Evolutionary conservation across 2,113 vertebrate species (phyloP), one percentile per base, ranked within the genome.

Genomic region (Nothoprocta pentlandii): DNA sequence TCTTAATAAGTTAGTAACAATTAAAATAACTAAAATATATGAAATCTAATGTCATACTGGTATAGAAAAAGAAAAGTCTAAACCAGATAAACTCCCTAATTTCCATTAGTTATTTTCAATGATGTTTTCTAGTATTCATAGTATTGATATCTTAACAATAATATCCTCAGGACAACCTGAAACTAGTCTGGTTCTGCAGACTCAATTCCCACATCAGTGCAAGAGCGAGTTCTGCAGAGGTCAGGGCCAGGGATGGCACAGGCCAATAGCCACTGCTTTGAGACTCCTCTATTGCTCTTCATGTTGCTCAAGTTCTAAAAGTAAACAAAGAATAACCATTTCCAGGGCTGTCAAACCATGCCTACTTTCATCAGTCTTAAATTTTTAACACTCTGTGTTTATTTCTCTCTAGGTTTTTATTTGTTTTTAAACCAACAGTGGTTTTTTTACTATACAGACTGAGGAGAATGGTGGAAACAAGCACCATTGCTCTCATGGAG

Each of bases 341-440:
- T 78, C 0, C 0, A 64, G 68, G 42, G 68, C 76, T 92, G 71
- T 80, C 79, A 94, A 92, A 91, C 94, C 87, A 78, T 80, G 88
- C 68, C 56, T 81, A 62, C 79, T 87, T 91, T 88, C 89, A 71
- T 80, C 44, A 39, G 47, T 32, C 68, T 83, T 77, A 61, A 6
- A 26, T 70, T 91, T 80, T 80, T 93, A 83, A 80, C 61, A 63
- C 74, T 26, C 10, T 4, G 32, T 63, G 51, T 91, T 95, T 92
- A 74, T 83, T 83, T 34, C 8, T 22, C 49, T 49, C 42, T 2
- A 42, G 56, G 73, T 94, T 96, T 92, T 46, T 82, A 49, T 87
- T 94, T 92, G 80, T 92, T 92, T 94, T 92, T 42, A 95, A 90
- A 68, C 36, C 68, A 85, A 71, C 5, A 1, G 82, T 83, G 70